These are phyloP conservation scores for Ammodytes marinus DNA, from an alignment of 2,113 vertebrate species.

Conservation along the genomic window DNA sequence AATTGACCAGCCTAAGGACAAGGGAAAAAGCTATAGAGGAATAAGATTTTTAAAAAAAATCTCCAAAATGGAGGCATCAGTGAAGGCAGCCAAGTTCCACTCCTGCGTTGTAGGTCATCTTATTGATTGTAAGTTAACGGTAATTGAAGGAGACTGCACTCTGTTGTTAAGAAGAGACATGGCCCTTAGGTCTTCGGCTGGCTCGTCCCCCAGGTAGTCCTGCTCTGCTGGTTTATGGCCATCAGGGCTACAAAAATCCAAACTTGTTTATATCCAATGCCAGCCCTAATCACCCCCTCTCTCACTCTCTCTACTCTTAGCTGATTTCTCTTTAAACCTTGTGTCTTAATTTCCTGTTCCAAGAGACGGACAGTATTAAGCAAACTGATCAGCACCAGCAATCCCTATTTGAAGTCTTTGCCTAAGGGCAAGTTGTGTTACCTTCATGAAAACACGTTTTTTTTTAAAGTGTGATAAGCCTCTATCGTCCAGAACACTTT, in stretches of 20 bases:
- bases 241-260: constrained; percentile 8
- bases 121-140: constrained; percentile 79
- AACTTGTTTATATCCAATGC: constrained; percentile 8
- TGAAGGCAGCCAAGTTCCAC: constrained; percentile 73
- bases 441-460: constrained; percentile 51
- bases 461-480: constrained; percentile 30
- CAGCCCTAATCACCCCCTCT: not conserved
- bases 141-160: constrained; percentile 72
- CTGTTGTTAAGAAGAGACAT: constrained; percentile 73
- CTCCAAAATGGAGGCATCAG: constrained; percentile 74
- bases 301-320: not conserved
- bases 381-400: constrained; percentile 30
- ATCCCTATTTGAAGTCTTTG: constrained; percentile 58
- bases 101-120: constrained; percentile 77
- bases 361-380: constrained; percentile 45
- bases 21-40: constrained; percentile 67
- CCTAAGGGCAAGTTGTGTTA: constrained; percentile 35
- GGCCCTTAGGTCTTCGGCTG: constrained; percentile 47
- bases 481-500: constrained; percentile 60
- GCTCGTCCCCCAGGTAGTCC: constrained; percentile 30
- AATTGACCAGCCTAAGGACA: constrained; percentile 71
- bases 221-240: constrained; percentile 47
- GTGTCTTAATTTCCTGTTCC: constrained; percentile 18
- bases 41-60: too few relatives aligned
- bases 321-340: constrained; percentile 29